phyloP scores from a whole-genome alignment of 2,113 vertebrate species.

The Ramphastos sulfuratus region DNA sequence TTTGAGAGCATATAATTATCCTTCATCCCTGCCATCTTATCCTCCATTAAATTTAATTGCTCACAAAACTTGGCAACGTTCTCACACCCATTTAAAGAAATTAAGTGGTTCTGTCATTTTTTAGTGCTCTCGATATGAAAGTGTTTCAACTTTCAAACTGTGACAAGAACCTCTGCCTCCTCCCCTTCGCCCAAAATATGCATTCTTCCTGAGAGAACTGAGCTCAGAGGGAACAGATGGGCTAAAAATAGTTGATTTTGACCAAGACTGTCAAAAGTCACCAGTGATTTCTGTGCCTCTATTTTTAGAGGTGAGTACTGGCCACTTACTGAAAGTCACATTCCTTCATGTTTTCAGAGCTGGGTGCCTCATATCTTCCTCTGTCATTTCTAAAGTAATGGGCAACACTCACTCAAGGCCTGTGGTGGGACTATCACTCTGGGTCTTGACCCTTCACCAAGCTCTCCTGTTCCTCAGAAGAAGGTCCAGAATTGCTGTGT shows the following conservation, averaged over 20 bases:
- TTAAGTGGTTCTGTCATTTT: slow-evolving; percentile 65
- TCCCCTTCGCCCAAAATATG: slow-evolving; percentile 32
- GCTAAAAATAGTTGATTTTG: slow-evolving; percentile 64
- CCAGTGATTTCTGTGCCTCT: slow-evolving; percentile 44
- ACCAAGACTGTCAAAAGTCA: slow-evolving; percentile 46
- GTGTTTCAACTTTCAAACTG: slow-evolving; percentile 34
- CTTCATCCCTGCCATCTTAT: slow-evolving; percentile 51
- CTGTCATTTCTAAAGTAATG: neutral
- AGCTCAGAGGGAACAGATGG: slow-evolving; percentile 45
- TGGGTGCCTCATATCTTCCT: neutral
- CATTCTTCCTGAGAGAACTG: slow-evolving; percentile 45
- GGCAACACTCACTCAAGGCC: neutral
- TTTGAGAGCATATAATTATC: slow-evolving; percentile 68
- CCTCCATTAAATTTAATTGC: slow-evolving; percentile 66
- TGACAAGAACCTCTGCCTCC: slow-evolving; percentile 34
- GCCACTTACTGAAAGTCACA: slow-evolving; percentile 42
- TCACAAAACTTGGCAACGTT: slow-evolving; percentile 53
- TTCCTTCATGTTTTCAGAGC: neutral
- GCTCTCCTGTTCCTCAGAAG: neutral
- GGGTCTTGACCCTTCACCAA: neutral
- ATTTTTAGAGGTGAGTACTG: slow-evolving; percentile 59
- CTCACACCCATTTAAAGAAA: slow-evolving; percentile 62
- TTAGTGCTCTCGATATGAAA: slow-evolving; percentile 59
- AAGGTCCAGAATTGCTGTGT: rapidly evolving
- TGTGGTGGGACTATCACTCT: neutral